phyloP scores from a whole-genome alignment of 2,113 vertebrate species.

The Phrynocephalus versicolor region DNA sequence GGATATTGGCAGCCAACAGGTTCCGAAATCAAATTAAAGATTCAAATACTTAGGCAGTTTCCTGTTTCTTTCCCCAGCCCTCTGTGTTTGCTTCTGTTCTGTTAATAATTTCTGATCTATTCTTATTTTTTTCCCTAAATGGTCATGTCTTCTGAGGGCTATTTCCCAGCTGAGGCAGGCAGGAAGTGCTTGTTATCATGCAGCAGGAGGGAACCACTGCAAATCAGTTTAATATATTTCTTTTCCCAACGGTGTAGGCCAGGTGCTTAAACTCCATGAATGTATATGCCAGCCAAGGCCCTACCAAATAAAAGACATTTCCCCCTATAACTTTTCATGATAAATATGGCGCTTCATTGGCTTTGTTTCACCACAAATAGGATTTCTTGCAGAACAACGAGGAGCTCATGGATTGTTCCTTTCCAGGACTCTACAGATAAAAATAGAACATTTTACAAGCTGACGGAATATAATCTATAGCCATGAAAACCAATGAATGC shows the following conservation, averaged over 20 bases:
- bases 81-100: not conserved
- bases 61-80: no score
- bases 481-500: not conserved
- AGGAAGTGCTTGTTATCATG: not conserved
- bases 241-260: constrained; percentile 9
- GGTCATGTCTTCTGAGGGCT: not conserved
- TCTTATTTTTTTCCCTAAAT: not conserved
- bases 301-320: constrained; percentile 4
- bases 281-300: not conserved
- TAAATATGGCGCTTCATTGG: not conserved
- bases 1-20: not conserved
- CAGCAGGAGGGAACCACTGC: not conserved
- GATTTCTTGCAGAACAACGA: not conserved
- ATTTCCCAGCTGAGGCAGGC: not conserved
- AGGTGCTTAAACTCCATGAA: not conserved
- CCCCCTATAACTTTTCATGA: constrained; percentile 10
- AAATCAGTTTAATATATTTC: not conserved
- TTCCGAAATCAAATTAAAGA: not conserved
- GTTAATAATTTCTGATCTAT: not conserved
- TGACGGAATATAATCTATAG: not conserved
- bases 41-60: not conserved
- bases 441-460: constrained; percentile 22
- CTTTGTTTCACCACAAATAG: not conserved
- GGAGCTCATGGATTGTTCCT: not conserved
- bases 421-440: constrained; percentile 8